Evolutionary conservation across 2,888 invertebrate species (phyloP).

Genomic region (Byasa hedistus): DNA sequence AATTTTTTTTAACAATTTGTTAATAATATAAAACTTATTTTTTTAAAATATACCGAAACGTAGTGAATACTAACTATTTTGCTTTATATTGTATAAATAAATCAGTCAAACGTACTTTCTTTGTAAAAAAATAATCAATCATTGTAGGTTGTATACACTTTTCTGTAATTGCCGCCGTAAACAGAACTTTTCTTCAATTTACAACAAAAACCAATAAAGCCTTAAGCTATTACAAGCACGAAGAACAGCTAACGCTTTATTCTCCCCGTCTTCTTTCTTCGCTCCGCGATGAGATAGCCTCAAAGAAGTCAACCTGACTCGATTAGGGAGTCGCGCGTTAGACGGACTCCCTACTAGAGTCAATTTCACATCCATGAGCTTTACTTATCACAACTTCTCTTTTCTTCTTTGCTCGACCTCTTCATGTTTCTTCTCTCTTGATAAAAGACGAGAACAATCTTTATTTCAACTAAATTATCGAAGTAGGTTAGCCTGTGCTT

Average conservation of each 20-base stretch:
- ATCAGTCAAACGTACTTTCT: no score
- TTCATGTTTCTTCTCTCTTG: background rate
- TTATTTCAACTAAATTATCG: no score
- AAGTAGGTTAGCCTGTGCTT: no score
- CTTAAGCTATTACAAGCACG: background rate
- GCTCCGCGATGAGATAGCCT: conserved; percentile 78
- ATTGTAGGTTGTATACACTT: no score
- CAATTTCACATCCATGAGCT: conserved; percentile 95
- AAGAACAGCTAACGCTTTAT: conserved; percentile 29
- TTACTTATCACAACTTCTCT: conserved; percentile 26
- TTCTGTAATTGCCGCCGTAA: no score
- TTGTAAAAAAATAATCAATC: no score
- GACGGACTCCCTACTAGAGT: conserved; percentile 99
- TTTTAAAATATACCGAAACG: no score
- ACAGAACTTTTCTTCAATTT: background rate
- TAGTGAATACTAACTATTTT: no score
- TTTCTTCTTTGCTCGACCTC: conserved; percentile 21
- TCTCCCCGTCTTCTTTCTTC: conserved; percentile 32
- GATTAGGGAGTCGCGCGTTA: conserved; percentile 95
- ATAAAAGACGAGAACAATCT: background rate
- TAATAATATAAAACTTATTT: no score
- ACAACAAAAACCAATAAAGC: background rate
- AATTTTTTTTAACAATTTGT: no score
- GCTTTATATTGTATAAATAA: no score
- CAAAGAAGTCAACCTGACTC: conserved; percentile 98